These are phyloP conservation scores for Corydoras sp. DNA, from an alignment of 2,113 vertebrate genomes.

Conservation along the genomic window DNA sequence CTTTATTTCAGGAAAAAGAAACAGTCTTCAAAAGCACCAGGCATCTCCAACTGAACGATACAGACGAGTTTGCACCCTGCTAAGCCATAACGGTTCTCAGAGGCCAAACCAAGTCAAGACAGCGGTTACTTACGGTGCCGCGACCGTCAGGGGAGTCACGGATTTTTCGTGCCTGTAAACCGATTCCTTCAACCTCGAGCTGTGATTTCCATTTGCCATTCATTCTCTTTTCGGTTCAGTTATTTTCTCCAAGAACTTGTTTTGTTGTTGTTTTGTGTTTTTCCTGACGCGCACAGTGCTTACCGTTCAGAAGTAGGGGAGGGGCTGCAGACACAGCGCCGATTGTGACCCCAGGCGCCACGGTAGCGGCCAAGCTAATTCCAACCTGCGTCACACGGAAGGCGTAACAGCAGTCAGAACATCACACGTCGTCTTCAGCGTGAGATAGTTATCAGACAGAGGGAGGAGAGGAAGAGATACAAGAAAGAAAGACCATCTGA, in stretches of 20 bases:
- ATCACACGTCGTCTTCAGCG: slow-evolving; percentile 30
- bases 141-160: slow-evolving; percentile 2
- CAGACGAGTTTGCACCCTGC: slow-evolving; percentile 11
- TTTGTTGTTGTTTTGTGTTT: too few species aligned
- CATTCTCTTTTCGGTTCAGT: slow-evolving; percentile 8
- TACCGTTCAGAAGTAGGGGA: slow-evolving; percentile 32
- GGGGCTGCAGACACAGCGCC: slow-evolving; percentile 66
- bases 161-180: slow-evolving; percentile 1
- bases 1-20: slow-evolving; percentile 26
- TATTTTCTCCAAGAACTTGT: too few species aligned
- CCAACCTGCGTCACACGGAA: slow-evolving; percentile 92
- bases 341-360: slow-evolving; percentile 83
- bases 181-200: slow-evolving; percentile 14
- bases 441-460: slow-evolving; percentile 56
- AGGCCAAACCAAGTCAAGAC: slow-evolving; percentile 12
- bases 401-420: slow-evolving; percentile 86
- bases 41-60: neutral
- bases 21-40: slow-evolving; percentile 1
- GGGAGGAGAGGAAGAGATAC: slow-evolving; percentile 47
- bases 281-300: slow-evolving; percentile 12
- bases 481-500: slow-evolving; percentile 52
- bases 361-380: slow-evolving; percentile 84
- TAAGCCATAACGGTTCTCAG: slow-evolving; percentile 13
- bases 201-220: neutral
- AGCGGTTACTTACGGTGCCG: slow-evolving; percentile 19